Percentiles rank a stretch among this genome's conserved stretches.
Conservation (phyloP, 2,797 vertebrate genomes). For the Dendrocincla fuliginosa region DNA sequence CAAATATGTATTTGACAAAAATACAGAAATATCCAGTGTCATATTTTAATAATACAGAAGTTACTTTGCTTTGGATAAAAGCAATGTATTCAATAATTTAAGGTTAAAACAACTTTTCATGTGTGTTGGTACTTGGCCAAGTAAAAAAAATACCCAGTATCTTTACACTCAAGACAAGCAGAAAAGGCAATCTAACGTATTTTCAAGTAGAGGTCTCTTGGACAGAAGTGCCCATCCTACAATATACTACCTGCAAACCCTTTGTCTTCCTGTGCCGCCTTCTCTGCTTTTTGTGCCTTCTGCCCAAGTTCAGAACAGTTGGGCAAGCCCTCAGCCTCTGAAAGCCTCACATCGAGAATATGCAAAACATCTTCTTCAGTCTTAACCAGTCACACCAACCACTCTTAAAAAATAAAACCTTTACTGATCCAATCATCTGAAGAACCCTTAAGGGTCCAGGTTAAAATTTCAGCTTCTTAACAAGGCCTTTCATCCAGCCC, state of each 20-base stretch:
- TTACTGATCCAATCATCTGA: background rate
- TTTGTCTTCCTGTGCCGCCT: background rate
- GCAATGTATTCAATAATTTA: background rate
- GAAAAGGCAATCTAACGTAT: background rate
- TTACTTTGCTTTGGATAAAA: conserved; percentile 29
- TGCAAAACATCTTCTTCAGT: background rate
- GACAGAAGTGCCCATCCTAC: background rate
- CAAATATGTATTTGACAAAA: conserved; percentile 36
- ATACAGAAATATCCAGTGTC: conserved; percentile 17
- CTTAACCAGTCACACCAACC: background rate
- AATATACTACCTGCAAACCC: background rate
- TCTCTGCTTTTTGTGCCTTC: background rate
- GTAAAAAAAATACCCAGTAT: conserved; percentile 3
- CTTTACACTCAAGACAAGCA: background rate
- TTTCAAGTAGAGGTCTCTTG: background rate
- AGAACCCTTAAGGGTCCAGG: background rate
- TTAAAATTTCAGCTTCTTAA: background rate
- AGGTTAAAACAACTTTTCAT: conserved; percentile 14
- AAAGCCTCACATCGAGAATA: background rate
- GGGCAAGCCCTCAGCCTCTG: background rate
- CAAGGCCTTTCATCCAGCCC: background rate
- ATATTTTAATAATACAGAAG: background rate
- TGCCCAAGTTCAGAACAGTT: background rate
- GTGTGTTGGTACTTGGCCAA: background rate
- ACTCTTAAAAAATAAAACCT: background rate